Percentiles rank a stretch among this genome's conserved stretches.
Evolutionary conservation across 2,797 vertebrate species (phyloP).

Genomic region (Alfaro cultratus): DNA sequence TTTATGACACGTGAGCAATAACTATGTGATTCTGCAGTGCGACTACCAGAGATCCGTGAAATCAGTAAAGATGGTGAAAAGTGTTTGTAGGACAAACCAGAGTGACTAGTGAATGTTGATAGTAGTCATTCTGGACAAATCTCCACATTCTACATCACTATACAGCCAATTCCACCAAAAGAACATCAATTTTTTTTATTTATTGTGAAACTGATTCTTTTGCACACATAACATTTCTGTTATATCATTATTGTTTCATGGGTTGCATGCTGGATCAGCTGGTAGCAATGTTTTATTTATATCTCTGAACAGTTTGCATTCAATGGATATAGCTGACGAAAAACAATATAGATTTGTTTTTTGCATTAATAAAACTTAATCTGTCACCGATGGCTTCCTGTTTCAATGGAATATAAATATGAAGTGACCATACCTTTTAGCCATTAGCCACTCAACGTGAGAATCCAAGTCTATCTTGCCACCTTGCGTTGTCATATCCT

Average conservation of each 20-base stretch:
- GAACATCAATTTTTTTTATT: neutral
- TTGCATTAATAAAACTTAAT: neutral
- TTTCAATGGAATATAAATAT: neutral
- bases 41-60: conserved; percentile 35
- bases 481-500: neutral
- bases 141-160: neutral
- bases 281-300: neutral
- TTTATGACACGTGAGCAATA: conserved; percentile 42
- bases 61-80: conserved; percentile 20
- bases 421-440: neutral
- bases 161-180: neutral
- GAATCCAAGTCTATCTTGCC: neutral
- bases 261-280: neutral
- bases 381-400: neutral
- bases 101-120: conserved; percentile 4
- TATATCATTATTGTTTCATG: neutral
- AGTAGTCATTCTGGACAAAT: neutral
- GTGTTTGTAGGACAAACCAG: conserved; percentile 23
- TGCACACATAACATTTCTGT: neutral
- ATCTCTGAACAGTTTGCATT: neutral
- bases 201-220: neutral
- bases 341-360: neutral
- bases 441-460: neutral
- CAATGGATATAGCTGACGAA: neutral
- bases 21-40: conserved; percentile 33